phyloP scores from a whole-genome alignment of 1,140 invertebrate genomes.

The Antheraea mylitta region DNA sequence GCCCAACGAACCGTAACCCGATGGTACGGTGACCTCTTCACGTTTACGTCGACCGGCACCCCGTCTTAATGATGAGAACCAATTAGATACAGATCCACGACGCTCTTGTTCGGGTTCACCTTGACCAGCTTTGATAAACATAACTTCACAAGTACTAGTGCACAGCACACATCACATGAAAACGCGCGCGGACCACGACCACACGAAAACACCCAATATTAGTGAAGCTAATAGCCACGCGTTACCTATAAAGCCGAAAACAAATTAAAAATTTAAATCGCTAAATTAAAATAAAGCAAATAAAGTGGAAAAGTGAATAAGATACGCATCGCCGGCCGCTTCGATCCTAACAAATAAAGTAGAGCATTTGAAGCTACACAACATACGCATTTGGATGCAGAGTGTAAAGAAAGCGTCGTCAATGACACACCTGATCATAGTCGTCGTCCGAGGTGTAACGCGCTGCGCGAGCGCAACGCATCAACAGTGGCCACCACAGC shows the following conservation, averaged over 20 bases:
- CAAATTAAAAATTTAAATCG: constrained; percentile 43
- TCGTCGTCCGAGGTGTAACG: constrained; percentile 60
- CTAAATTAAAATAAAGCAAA: constrained; percentile 49
- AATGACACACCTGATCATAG: constrained; percentile 72
- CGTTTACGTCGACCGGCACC: constrained; percentile 67
- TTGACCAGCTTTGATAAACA: constrained; percentile 76
- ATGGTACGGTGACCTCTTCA: constrained; percentile 56
- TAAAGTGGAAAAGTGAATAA: constrained; percentile 60
- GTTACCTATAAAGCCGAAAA: constrained; percentile 56
- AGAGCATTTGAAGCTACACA: constrained; percentile 54
- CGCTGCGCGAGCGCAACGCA: constrained; percentile 59
- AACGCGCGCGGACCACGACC: constrained; percentile 32
- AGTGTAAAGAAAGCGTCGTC: constrained; percentile 54
- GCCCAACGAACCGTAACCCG: constrained; percentile 72
- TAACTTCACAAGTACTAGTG: constrained; percentile 59
- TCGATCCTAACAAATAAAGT: constrained; percentile 47
- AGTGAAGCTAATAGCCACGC: constrained; percentile 49
- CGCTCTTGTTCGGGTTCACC: constrained; percentile 71
- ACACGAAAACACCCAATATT: constrained; percentile 40
- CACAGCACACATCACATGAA: constrained; percentile 65
- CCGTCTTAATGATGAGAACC: constrained; percentile 87
- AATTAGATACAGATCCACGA: constrained; percentile 83
- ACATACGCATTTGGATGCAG: constrained; percentile 35
- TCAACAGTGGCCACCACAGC: constrained; percentile 72
- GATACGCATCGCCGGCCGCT: constrained; percentile 45